Percentiles rank a stretch among this genome's conserved stretches.
phyloP scores from a whole-genome alignment of 2,888 invertebrate species.

The Nymphalis urticae region DNA sequence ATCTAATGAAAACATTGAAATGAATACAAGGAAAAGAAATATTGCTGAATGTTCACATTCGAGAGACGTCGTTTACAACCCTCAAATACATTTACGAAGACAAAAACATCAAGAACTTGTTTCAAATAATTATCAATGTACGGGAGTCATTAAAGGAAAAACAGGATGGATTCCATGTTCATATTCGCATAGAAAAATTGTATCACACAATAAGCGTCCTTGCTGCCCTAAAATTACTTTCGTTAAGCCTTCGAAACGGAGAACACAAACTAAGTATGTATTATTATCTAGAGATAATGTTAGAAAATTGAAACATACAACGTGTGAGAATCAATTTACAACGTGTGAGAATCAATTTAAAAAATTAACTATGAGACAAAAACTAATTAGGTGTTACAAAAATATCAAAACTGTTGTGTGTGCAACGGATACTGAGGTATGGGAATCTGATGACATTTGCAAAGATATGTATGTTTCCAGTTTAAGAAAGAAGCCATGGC shows the following conservation, averaged over 20 bases:
- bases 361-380: slow-evolving; percentile 14
- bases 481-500: slow-evolving; percentile 40
- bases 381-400: slow-evolving; percentile 11
- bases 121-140: background rate
- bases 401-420: slow-evolving; percentile 23
- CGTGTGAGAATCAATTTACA: background rate
- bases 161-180: background rate
- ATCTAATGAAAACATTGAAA: background rate
- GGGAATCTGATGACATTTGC: slow-evolving; percentile 34
- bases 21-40: background rate
- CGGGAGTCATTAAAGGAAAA: background rate
- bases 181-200: background rate
- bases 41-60: background rate
- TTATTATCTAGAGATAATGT: background rate
- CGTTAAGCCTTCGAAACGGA: background rate
- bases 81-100: background rate
- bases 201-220: background rate
- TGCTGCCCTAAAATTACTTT: background rate
- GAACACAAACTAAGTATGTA: background rate
- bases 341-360: background rate
- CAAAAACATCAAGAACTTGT: background rate
- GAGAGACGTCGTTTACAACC: background rate
- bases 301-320: background rate
- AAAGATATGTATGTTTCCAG: slow-evolving; percentile 38
- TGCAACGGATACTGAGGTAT: slow-evolving; percentile 31